Evolutionary conservation across 2,797 vertebrate genomes (phyloP).

Genomic region (Catharus ustulatus): DNA sequence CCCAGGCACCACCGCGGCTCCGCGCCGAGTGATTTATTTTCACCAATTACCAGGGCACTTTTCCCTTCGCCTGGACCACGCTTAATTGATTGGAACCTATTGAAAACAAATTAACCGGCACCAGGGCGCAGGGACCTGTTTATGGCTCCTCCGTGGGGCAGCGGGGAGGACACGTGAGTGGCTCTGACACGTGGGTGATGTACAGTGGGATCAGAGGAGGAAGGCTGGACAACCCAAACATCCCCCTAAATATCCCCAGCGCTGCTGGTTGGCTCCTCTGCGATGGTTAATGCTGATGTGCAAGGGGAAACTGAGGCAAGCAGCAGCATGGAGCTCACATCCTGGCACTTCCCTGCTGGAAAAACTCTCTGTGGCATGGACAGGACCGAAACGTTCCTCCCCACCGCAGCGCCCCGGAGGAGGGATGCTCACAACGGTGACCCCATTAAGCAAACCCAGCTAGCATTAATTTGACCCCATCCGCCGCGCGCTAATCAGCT

Average conservation of each 20-base stretch:
- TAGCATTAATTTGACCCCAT: conserved; percentile 77
- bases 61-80: conserved; percentile 67
- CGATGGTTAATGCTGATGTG: accelerated
- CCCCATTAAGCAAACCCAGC: conserved; percentile 68
- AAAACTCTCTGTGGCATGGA: not conserved
- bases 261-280: not conserved
- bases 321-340: not conserved
- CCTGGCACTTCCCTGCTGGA: not conserved
- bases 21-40: conserved; percentile 80
- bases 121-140: conserved; percentile 73
- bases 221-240: not conserved
- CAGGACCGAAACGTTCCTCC: not conserved
- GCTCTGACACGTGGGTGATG: not conserved
- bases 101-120: conserved; percentile 83
- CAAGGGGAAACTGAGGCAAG: conserved; percentile 9
- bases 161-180: not conserved
- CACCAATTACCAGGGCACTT: conserved; percentile 80
- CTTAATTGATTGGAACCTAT: conserved; percentile 83
- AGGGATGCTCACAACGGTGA: conserved; percentile 22
- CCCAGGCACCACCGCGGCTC: not conserved
- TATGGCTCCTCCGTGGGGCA: conserved; percentile 43
- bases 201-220: not conserved
- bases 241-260: accelerated
- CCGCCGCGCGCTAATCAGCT: conserved; percentile 78
- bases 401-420: not conserved